A percentile compares a stretch with the other conserved stretches of the same genome.
Evolutionary conservation across 2,797 vertebrate genomes (phyloP).

Genomic region (Sebastes elongatus): DNA sequence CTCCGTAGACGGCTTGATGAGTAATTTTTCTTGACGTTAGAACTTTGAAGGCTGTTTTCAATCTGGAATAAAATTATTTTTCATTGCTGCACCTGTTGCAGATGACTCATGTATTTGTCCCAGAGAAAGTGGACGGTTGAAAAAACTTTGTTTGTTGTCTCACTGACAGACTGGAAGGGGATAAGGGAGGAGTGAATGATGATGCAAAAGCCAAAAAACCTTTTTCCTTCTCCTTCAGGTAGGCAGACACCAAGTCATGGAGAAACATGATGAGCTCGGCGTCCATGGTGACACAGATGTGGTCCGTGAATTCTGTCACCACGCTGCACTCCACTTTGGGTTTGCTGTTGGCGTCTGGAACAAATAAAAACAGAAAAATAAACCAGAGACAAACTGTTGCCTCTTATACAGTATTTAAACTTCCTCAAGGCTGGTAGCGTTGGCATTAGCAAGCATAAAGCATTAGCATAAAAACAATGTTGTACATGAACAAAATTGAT

Average conservation of each 20-base stretch:
- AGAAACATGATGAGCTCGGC: conserved; percentile 99
- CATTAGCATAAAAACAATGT: neutral
- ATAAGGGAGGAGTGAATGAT: neutral
- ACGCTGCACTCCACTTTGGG: conserved; percentile 99
- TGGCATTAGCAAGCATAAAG: neutral
- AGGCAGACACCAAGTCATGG: conserved; percentile 98
- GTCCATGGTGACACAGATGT: conserved; percentile 99
- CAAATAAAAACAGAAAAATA: neutral
- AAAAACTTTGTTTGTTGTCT: neutral
- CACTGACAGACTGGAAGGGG: neutral
- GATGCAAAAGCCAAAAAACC: conserved; percentile 75
- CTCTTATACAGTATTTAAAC: neutral
- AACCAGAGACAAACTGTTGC: neutral
- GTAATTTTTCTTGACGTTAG: neutral
- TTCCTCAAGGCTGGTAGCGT: neutral
- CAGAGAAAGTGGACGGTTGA: no score
- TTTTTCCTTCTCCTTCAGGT: conserved; percentile 99
- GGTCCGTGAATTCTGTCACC: conserved; percentile 98
- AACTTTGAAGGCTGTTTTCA: neutral
- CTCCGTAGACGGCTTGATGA: neutral
- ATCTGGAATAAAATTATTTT: neutral
- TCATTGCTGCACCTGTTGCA: neutral
- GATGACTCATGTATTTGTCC: neutral
- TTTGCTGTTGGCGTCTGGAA: conserved; percentile 86
- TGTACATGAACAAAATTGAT: neutral